Conservation (phyloP, 1,140 invertebrate genomes). For the Lepidurus couesii region DNA sequence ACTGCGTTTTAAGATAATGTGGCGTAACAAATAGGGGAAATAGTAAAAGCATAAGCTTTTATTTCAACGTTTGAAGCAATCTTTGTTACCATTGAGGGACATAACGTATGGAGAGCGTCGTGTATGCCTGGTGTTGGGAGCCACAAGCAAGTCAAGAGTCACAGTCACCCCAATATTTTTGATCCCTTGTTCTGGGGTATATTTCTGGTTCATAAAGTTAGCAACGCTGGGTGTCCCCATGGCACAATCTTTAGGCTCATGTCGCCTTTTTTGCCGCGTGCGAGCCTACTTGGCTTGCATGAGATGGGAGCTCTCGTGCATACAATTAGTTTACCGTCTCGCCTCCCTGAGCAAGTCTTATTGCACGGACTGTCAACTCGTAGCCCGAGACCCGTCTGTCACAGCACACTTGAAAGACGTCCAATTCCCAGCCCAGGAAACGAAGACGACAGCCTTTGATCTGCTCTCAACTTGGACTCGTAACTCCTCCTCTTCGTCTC, state of each 20-base stretch:
- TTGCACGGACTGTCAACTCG: constrained; percentile 20
- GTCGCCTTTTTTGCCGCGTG: constrained; percentile 3
- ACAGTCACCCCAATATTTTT: no score
- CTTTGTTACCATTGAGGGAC: no score
- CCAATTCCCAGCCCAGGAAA: constrained; percentile 17
- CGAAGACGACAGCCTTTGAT: constrained; percentile 14
- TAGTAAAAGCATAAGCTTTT: no score
- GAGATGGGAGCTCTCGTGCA: constrained; percentile 11
- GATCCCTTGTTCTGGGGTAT: not conserved
- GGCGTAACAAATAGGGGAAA: no score
- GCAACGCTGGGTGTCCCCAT: not conserved
- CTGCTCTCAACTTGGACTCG: not conserved
- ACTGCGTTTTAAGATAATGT: no score
- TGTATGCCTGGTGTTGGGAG: no score
- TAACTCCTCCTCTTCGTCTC: not conserved
- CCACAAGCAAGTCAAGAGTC: no score
- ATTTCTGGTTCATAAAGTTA: constrained; percentile 19
- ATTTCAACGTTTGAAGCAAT: no score
- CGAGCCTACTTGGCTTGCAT: constrained; percentile 14
- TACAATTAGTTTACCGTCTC: constrained; percentile 13
- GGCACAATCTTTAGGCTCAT: not conserved
- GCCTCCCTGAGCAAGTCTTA: constrained; percentile 20
- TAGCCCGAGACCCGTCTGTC: constrained; percentile 6
- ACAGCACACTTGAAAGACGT: constrained; percentile 18
- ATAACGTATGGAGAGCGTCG: no score